Percentiles rank a stretch among this genome's conserved stretches.
Conservation (phyloP, 1,140 invertebrate species). For the Bemisia tabaci region DNA sequence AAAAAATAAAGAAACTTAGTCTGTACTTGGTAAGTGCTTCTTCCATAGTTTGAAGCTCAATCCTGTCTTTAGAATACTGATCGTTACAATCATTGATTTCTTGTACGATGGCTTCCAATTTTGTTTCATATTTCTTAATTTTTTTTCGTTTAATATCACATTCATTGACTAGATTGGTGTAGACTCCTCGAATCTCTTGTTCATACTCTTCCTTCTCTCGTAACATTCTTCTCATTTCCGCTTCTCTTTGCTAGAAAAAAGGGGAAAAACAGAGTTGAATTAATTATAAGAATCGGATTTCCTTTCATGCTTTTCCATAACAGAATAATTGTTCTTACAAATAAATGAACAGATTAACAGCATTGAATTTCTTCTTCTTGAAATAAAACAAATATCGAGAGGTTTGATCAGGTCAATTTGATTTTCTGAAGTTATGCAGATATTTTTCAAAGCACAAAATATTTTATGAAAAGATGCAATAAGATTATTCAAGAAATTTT, state of each 20-base stretch:
- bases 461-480: no score
- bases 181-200: constrained; percentile 68
- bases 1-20: no score
- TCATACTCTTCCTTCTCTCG: constrained; percentile 81
- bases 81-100: constrained; percentile 74
- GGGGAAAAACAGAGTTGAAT: constrained; percentile 17
- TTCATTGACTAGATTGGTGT: constrained; percentile 75
- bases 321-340: no score
- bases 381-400: no score
- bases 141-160: constrained; percentile 86
- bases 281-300: no score
- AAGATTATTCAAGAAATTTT: no score
- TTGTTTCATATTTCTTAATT: constrained; percentile 55
- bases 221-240: constrained; percentile 75
- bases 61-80: constrained; percentile 60
- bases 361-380: no score
- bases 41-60: constrained; percentile 66
- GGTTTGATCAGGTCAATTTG: no score
- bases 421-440: no score
- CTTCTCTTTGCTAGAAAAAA: constrained; percentile 37
- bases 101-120: constrained; percentile 41
- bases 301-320: no score
- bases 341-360: no score
- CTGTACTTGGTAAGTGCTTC: constrained; percentile 64
- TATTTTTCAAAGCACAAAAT: no score